These are phyloP conservation scores for Aricia artaxerxes DNA, from an alignment of 2,888 invertebrate species.

Conservation along the genomic window DNA sequence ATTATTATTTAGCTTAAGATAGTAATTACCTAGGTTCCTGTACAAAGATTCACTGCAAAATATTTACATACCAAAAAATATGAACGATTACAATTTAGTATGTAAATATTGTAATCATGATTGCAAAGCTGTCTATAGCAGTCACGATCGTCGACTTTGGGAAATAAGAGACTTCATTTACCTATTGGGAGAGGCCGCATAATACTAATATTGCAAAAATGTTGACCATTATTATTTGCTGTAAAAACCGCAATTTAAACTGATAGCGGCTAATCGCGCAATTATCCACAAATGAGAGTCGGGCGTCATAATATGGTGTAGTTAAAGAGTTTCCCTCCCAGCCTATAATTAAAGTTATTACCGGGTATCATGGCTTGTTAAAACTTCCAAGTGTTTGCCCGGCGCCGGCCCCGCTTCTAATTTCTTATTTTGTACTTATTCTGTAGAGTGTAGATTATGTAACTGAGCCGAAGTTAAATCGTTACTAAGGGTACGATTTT, in stretches of 20 bases:
- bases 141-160: too few relatives aligned
- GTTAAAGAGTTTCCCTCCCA: slow-evolving; percentile 15
- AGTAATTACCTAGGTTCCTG: too few relatives aligned
- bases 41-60: too few relatives aligned
- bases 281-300: slow-evolving; percentile 10
- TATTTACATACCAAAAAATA: too few relatives aligned
- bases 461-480: neutral
- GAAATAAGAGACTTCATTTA: too few relatives aligned
- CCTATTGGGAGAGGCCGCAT: too few relatives aligned
- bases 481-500: neutral
- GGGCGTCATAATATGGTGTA: slow-evolving; percentile 12
- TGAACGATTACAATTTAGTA: too few relatives aligned
- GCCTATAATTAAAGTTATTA: slow-evolving; percentile 8
- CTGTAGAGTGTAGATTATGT: neutral
- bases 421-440: neutral
- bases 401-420: neutral
- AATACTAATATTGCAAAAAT: neutral
- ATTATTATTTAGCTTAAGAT: too few relatives aligned
- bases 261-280: neutral
- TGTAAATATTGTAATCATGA: too few relatives aligned
- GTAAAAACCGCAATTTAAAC: neutral
- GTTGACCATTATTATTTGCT: neutral
- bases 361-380: slow-evolving; percentile 14
- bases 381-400: slow-evolving; percentile 15
- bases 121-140: too few relatives aligned